These are phyloP conservation scores for Patella depressa DNA, from an alignment of 2,888 invertebrate species.

Conservation along the genomic window DNA sequence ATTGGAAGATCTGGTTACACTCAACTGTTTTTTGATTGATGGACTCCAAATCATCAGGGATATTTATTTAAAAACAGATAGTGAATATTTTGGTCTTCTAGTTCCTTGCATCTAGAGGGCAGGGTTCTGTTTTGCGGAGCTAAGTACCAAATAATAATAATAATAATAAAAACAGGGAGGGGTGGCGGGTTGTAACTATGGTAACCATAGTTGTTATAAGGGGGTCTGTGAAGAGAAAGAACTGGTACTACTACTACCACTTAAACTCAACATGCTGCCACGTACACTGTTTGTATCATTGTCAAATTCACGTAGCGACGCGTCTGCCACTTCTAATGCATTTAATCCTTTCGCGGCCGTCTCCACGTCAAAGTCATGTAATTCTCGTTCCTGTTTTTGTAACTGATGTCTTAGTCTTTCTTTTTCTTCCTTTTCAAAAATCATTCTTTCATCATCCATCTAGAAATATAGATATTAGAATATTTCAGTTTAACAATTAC, in stretches of 20 bases:
- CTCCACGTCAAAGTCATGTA: conserved; percentile 95
- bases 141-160: no score
- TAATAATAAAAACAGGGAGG: no score
- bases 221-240: conserved; percentile 59
- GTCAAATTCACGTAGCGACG: conserved; percentile 85
- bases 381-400: conserved; percentile 90
- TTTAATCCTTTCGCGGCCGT: conserved; percentile 92
- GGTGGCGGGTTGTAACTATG: no score
- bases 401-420: conserved; percentile 90
- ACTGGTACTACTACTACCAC: conserved; percentile 91
- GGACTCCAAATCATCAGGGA: no score
- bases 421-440: conserved; percentile 91
- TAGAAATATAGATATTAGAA: conserved; percentile 66
- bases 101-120: no score
- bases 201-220: conserved; percentile 32
- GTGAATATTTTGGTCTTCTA: no score
- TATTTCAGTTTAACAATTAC: conserved; percentile 8
- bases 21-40: no score
- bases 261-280: conserved; percentile 92
- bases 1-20: no score
- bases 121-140: no score
- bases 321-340: conserved; percentile 91
- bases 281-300: conserved; percentile 86
- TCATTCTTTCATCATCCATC: conserved; percentile 94
- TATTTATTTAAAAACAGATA: no score